Evolutionary conservation across 2,113 vertebrate species (phyloP), one percentile per base, ranked within the genome.

Genomic region (Uropsilus gracilis): DNA sequence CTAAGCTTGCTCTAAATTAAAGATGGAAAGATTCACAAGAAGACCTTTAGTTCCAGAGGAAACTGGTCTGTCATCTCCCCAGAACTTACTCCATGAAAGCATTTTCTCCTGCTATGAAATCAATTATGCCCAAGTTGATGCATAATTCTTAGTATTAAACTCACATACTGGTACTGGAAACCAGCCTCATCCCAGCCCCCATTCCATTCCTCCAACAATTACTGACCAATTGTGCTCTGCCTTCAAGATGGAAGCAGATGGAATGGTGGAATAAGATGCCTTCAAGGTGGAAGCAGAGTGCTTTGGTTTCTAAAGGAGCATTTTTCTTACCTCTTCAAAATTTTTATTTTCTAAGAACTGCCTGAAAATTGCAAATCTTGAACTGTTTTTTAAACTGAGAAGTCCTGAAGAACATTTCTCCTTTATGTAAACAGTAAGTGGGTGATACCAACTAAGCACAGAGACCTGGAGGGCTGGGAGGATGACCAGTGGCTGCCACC

Each of bases 301-400:
- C 24, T 30, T 30, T 32, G 73, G 48, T 48, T 39, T 28, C 22
- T 42, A 5, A 42, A 42, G 46, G 30, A 53, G 17, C 42, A 17
- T 39, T 80, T 80, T 63, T 14, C 75, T 93, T 9, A 77, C 16
- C 13, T 83, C 55, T 57, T 64, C 26, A 55, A 75, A 89, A 28
- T 57, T 7, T 71, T 91, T 63, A 30, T 68, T 85, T 90, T 64
- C 44, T 17, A 26, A 30, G 5, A 34, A 89, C 18, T 85, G 22
- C 86, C 85, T 77, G 68, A 69, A 91, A 93, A 86, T 20, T 39
- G 44, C 57, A 37, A 96, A 69, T 55, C 55, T n/a, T 28, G 26
- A 26, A 28, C 34, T 63, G 63, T 94, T 61, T 28, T 28, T 42
- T 57, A 83, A 61, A 24, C 32, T 75, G 48, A 48, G 28, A 72